phyloP scores from a whole-genome alignment of 2,113 vertebrate species.

The Datnioides undecimradiatus region DNA sequence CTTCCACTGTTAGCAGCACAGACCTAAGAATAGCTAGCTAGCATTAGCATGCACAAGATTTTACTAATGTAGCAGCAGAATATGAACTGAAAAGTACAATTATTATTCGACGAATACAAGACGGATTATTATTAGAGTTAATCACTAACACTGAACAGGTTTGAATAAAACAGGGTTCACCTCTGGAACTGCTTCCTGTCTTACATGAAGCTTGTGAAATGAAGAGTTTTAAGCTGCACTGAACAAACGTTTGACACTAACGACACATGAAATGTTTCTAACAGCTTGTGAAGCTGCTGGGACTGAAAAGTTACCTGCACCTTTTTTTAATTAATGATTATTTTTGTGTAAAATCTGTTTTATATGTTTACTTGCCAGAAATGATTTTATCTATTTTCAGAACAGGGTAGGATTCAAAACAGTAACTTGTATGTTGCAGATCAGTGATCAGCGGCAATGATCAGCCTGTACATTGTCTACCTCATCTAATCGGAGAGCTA shows the following conservation, averaged over 20 bases:
- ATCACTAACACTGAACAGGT: too few relatives aligned
- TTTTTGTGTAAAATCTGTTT: neutral
- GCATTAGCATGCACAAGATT: too few relatives aligned
- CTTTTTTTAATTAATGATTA: neutral
- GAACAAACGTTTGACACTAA: neutral
- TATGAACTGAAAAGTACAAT: too few relatives aligned
- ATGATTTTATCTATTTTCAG: neutral
- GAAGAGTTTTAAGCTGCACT: conserved; percentile 5
- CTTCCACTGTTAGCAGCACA: too few relatives aligned
- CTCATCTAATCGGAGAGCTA: neutral
- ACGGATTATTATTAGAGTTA: neutral
- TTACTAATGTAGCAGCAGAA: too few relatives aligned
- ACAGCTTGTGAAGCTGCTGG: neutral
- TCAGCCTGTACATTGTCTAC: neutral
- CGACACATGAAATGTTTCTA: neutral
- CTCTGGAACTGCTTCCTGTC: neutral
- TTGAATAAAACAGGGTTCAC: too few relatives aligned
- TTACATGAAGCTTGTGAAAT: neutral
- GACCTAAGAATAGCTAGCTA: too few relatives aligned
- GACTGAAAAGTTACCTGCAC: neutral
- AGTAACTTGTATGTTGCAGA: neutral
- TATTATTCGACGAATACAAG: too few relatives aligned
- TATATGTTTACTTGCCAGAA: neutral
- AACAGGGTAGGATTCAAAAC: neutral
- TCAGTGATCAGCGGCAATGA: neutral